A percentile compares a stretch with the other conserved stretches of the same genome.
phyloP scores from a whole-genome alignment of 2,888 invertebrate genomes.

The Pasiphila rectangulata region DNA sequence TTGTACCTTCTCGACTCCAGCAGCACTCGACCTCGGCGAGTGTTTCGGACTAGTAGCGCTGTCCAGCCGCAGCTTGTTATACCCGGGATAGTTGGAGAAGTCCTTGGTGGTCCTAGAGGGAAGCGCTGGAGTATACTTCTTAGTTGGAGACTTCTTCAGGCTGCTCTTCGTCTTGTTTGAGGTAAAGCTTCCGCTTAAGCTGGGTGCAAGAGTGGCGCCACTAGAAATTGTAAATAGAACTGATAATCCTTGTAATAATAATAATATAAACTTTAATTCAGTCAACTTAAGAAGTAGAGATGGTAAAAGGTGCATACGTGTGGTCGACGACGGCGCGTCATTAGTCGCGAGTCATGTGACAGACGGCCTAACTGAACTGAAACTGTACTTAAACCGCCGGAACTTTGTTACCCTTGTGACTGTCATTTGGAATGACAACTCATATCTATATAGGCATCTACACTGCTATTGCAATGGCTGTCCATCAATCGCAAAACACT shows the following conservation, averaged over 20 bases:
- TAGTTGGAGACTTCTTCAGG: constrained; percentile 67
- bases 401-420: no score
- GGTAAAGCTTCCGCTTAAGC: constrained; percentile 64
- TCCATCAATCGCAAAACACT: background rate
- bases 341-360: no score
- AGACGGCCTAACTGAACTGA: no score
- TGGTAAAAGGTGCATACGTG: no score
- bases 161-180: constrained; percentile 71
- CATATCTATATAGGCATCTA: no score
- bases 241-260: no score
- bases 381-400: no score
- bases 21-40: constrained; percentile 56
- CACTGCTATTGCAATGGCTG: no score
- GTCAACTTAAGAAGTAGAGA: no score
- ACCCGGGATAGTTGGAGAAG: constrained; percentile 60
- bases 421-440: no score
- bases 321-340: no score
- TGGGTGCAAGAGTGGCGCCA: constrained; percentile 66
- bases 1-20: constrained; percentile 62
- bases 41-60: constrained; percentile 77
- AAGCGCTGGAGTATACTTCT: constrained; percentile 66
- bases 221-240: constrained; percentile 43
- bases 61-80: constrained; percentile 73
- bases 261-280: no score
- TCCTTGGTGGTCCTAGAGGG: constrained; percentile 58